Conservation (phyloP, 2,888 invertebrate species). For the Gortyna flavago region DNA sequence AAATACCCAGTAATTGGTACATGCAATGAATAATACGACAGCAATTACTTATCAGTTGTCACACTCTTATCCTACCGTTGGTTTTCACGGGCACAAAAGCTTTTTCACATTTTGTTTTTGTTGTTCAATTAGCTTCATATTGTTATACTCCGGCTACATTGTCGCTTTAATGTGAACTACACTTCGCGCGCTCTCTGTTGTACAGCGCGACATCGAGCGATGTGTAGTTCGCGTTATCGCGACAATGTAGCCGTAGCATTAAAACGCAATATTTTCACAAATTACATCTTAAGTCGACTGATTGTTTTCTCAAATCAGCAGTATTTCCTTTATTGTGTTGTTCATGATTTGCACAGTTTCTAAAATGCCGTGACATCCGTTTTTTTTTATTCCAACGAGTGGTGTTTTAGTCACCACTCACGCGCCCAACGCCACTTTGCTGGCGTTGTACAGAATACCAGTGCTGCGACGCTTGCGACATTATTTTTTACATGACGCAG, state of each 20-base stretch:
- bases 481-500: no score
- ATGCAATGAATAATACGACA: background rate
- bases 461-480: no score
- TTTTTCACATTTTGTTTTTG: background rate
- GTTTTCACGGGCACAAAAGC: background rate
- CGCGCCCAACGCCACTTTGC: no score
- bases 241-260: no score
- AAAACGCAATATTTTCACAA: background rate
- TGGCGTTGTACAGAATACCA: no score
- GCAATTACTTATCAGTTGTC: background rate
- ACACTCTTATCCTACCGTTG: background rate
- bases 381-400: no score
- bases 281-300: background rate
- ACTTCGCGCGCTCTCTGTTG: background rate
- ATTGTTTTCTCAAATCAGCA: background rate
- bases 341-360: no score
- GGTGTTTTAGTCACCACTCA: no score
- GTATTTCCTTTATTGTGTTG: no score
- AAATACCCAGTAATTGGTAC: background rate
- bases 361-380: no score
- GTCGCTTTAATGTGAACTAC: background rate
- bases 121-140: background rate
- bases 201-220: background rate
- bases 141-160: background rate
- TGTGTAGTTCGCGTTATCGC: background rate